Conservation (phyloP, 1,140 invertebrate species). For the Sesamia nonagrioides region DNA sequence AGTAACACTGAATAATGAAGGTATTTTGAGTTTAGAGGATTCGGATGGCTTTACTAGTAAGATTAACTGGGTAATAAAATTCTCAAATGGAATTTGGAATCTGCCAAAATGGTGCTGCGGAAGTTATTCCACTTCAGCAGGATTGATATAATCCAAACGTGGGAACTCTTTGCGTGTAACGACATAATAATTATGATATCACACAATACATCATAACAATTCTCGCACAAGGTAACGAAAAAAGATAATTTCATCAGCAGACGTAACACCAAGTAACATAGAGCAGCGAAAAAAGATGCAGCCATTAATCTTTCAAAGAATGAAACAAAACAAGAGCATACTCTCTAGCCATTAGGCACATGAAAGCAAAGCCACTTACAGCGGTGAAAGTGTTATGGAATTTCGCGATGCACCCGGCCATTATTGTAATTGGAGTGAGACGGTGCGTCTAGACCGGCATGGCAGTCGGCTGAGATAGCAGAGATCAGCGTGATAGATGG, state of each 20-base stretch:
- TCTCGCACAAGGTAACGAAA: constrained; percentile 3
- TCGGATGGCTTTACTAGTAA: neutral
- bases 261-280: constrained; percentile 33
- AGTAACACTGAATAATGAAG: neutral
- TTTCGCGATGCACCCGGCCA: constrained; percentile 70
- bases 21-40: constrained; percentile 19
- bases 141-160: neutral
- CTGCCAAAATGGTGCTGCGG: neutral
- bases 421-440: constrained; percentile 78
- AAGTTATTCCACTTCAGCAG: neutral
- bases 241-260: constrained; percentile 27
- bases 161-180: constrained; percentile 15
- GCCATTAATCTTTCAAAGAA: constrained; percentile 33
- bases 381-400: constrained; percentile 77
- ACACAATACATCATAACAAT: constrained; percentile 21
- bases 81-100: neutral
- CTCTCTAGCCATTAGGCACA: constrained; percentile 51
- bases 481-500: constrained; percentile 24
- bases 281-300: constrained; percentile 37
- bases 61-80: neutral
- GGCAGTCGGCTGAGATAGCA: neutral
- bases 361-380: constrained; percentile 62
- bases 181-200: constrained; percentile 5
- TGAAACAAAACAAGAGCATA: constrained; percentile 40
- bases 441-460: constrained; percentile 51